Evolutionary conservation across 2,888 invertebrate genomes (phyloP), one percentile per base, ranked within the genome.

Genomic region (Hetaerina titia): DNA sequence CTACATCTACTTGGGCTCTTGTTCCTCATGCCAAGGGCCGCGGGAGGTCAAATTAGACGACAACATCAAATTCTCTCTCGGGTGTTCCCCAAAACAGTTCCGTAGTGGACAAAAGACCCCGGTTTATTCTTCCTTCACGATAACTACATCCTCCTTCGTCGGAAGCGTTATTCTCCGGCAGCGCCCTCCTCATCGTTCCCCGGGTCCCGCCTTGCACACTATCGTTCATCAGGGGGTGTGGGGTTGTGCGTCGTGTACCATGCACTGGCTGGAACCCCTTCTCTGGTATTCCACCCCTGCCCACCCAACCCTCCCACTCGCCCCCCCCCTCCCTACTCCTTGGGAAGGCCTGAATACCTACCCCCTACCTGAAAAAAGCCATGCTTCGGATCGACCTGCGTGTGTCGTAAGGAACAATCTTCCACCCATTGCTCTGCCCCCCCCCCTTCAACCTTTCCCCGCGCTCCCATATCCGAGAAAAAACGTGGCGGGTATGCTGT

Each of bases 211-310:
- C 31, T 63, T 58, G 17, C 88, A 25, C 58, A 25, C 58, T 60
- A 90, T 63, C 90, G 90, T 17, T 45, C 89, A 89, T 90, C 90
- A 45, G 45, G 31, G 6, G 81, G 25, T 9, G n/a, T 2, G 45
- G 88, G 57, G 60, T 45, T 45, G 92, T 57, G 74, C 57, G 74
- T 69, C 63, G 92, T n/a, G 92, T 92, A 17, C 92, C 92, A 63
- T 74, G 56, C 92, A 69, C 45, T 69, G 92, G 56, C 92, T 74
- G 92, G 92, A 92, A 92, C 92, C 69, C 92, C 64, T 31, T n/a
- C 60, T 89, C 19, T 69, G 22, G 22, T 17, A 69, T 17, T 69
- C 22, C 22, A 69, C 69, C 69, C 22, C 22, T 69, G 22, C 56
- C 88, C 31, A 6, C 56, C 88, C 56, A 25, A 17, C 88, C 57